phyloP scores from a whole-genome alignment of 1,140 invertebrate species.

The Nasonia vitripennis region DNA sequence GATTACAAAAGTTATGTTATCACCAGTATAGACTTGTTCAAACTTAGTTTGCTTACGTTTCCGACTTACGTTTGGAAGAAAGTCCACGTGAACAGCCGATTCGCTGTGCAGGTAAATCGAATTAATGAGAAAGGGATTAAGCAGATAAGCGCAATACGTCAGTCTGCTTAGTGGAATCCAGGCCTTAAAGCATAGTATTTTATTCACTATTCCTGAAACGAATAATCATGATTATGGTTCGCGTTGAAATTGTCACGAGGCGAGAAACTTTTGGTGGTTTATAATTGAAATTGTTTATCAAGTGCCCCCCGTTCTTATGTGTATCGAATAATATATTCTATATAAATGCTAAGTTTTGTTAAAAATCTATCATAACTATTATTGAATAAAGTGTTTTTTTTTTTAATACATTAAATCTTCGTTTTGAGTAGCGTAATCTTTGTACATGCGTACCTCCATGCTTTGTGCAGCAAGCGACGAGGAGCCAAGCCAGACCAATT shows the following conservation, averaged over 20 bases:
- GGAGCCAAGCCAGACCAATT: conserved; percentile 73
- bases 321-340: neutral
- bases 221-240: neutral
- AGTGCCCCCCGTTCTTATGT: neutral
- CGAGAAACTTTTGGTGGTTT: neutral
- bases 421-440: neutral
- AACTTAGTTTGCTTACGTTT: neutral
- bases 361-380: neutral
- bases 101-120: conserved; percentile 61
- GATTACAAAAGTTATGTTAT: neutral
- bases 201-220: conserved; percentile 68
- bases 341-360: conserved; percentile 6
- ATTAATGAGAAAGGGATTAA: conserved; percentile 73
- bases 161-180: conserved; percentile 75
- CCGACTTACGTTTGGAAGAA: conserved; percentile 65
- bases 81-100: conserved; percentile 59
- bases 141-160: conserved; percentile 74
- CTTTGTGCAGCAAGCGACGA: conserved; percentile 74
- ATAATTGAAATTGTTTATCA: neutral
- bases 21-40: neutral
- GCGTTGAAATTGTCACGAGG: neutral
- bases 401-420: neutral
- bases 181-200: conserved; percentile 69
- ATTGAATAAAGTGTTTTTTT: conserved; percentile 38
- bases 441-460: conserved; percentile 63